Evolutionary conservation across 2,113 vertebrate species (phyloP).

Genomic region (Colaptes auratus): DNA sequence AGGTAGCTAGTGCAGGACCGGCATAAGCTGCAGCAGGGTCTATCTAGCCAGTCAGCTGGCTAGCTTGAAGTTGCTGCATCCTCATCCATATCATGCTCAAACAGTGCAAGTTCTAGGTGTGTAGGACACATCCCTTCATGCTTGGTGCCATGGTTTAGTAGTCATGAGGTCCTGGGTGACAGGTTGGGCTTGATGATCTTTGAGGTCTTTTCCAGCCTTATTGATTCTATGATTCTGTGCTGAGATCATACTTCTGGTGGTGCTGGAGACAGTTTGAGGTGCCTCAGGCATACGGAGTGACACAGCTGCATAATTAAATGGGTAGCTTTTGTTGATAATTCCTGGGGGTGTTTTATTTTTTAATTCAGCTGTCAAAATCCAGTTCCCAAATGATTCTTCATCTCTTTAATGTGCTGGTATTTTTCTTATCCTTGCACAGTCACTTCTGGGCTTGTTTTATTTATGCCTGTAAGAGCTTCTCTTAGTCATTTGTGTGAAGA

Average conservation of each 20-base stretch:
- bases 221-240: neutral
- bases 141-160: neutral
- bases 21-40: neutral
- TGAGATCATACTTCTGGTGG: neutral
- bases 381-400: neutral
- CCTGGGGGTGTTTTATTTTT: neutral
- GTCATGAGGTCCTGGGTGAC: too few relatives aligned
- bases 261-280: neutral
- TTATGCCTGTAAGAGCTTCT: neutral
- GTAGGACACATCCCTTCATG: neutral
- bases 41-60: neutral
- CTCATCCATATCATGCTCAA: neutral
- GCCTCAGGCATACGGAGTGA: neutral
- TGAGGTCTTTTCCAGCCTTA: too few relatives aligned
- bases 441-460: neutral
- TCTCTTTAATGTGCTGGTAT: neutral
- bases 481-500: neutral
- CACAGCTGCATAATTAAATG: neutral
- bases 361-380: conserved; percentile 1
- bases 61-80: neutral
- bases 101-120: neutral
- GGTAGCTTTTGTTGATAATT: neutral
- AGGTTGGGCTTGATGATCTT: too few relatives aligned
- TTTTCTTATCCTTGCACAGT: neutral
- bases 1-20: neutral